Base-by-base conservation (phyloP, 2,888 invertebrate species). In the Mythimna ferrago region DNA sequence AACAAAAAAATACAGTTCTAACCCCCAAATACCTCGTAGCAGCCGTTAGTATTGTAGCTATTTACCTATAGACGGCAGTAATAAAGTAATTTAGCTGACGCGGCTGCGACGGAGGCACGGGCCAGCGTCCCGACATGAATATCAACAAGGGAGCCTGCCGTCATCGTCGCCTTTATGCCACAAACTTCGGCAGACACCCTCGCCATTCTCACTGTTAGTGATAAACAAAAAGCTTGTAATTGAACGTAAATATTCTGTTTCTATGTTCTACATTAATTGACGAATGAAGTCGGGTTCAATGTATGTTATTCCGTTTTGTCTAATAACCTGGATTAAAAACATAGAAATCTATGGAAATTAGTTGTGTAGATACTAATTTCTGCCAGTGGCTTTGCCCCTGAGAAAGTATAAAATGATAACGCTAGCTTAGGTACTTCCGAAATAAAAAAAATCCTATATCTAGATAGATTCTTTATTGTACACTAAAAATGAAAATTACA, bases 31-130 rank as follows among this genome's bases (percentile, higher is more conserved):
- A 71, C 60, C 54, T 32, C 14, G 78, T 67, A 58, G 73, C 61
- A 78, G 38, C 73, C 62, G 67, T 73, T 80, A 69, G 81, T 81
- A 81, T 86, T 88, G 88, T 88, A 90, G 89, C 89, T 93, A 91
- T 93, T 93, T 93, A 91, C 89, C 87, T 91, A 90, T 91, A 89
- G 89, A 90, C 84, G 84, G 82, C 80, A 81, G 92, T 91, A 91
- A 93, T 94, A 94, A 94, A 95, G 92, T 92, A 93, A 94, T 95
- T 94, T 93, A 91, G 91, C 90, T 91, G 92, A 92, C 91, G 90
- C 87, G 83, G 87, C 89, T 84, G 82, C 81, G 88, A 87, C 88
- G 87, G 90, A 88, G 89, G 89, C 87, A 88, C 88, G 85, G 85
- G 86, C 88, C 88, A 53, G 61, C 57, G 66, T 66, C 87, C 88